These are phyloP conservation scores for Todus mexicanus DNA, from an alignment of 2,797 vertebrate species.

Conservation along the genomic window DNA sequence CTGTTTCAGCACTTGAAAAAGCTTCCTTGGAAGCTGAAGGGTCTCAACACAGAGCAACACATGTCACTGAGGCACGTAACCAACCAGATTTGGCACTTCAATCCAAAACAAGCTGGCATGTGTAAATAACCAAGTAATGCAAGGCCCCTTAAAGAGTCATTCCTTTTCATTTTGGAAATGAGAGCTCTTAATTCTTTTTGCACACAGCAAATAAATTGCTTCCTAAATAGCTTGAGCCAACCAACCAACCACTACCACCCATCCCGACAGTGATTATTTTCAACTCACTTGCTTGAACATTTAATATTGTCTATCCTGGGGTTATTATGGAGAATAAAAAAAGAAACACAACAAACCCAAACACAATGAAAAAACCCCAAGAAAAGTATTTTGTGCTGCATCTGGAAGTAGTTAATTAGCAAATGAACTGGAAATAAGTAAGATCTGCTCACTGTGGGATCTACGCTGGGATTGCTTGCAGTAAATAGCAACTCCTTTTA, in stretches of 20 bases:
- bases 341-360: background rate
- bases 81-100: background rate
- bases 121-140: background rate
- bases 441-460: slow-evolving; percentile 2
- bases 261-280: background rate
- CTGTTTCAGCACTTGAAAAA: background rate
- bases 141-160: background rate
- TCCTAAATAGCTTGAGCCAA: background rate
- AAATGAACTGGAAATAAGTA: slow-evolving; percentile 52
- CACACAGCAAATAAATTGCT: slow-evolving; percentile 7
- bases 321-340: background rate
- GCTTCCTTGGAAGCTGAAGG: background rate
- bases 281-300: background rate
- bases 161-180: slow-evolving; percentile 15
- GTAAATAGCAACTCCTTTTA: background rate
- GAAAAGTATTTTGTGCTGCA: slow-evolving; percentile 20
- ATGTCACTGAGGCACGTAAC: background rate
- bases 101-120: background rate
- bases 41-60: background rate
- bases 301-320: background rate
- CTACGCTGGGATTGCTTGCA: background rate
- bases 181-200: background rate
- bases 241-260: background rate
- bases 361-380: background rate
- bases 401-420: slow-evolving; percentile 57